Base-by-base conservation (phyloP, 2,113 vertebrate species). In the Burhinus bistriatus region DNA sequence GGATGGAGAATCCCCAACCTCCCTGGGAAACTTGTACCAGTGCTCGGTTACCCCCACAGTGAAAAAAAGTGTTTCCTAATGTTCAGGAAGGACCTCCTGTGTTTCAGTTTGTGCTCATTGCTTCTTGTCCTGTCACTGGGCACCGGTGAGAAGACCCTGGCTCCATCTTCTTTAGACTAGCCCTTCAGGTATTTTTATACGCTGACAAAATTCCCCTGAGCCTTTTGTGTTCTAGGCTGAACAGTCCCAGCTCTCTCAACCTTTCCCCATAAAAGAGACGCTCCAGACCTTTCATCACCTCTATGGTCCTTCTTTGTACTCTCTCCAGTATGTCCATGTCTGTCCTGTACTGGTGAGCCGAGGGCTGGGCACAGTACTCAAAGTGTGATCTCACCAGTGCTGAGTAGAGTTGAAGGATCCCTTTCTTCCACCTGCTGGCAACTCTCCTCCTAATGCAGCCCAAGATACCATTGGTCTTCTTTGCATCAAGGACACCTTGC, bases 401-500 rank as follows among this genome's bases (percentile, higher is more conserved):
- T 34, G 29, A 78, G 32, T 7, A 69, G 59, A 44, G 13, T 4
- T 20, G 21, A 47, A 57, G 16, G 26, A 42, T 49, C 27, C 17
- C 34, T 15, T 38, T 12, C 10, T 5, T 64, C 11, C 4, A 58
- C 16, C 9, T 89, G 32, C 14, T 58, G 26, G 6, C 36, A 69
- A 8, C 5, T 32, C 12, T 72, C 8, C 18, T 71, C 5, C 15
- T 42, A 47, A 38, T 1, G 7, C 34, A 87, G 27, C 2, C 30
- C 44, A 45, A n/a, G n/a, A 51, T 61, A 45, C 9, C 12, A 18
- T 21, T 5, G 9, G 3, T 15, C 6, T 29, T 15, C 44, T 69
- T 49, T n/a, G 8, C 5, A 12, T 44, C 1, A 2, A 8, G 2
- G 17, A 2, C 17, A 36, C 15, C 8, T 18, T 11, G 17, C 23